A percentile compares a stretch with the other conserved stretches of the same genome.
phyloP scores from a whole-genome alignment of 2,797 vertebrate species.

The Picus viridis region DNA sequence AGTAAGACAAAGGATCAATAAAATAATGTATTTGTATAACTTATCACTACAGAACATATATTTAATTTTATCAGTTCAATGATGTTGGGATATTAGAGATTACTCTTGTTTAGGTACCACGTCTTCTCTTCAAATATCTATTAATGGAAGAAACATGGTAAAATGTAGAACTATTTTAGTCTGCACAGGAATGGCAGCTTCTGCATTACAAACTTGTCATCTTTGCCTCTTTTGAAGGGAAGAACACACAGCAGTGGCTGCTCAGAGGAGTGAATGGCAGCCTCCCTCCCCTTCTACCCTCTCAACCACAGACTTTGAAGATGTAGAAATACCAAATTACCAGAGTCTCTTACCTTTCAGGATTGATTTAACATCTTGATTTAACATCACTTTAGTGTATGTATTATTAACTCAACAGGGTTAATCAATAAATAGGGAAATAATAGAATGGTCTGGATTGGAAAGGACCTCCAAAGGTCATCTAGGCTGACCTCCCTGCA shows the following conservation, averaged over 20 bases:
- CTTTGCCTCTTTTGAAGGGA: neutral
- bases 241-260: neutral
- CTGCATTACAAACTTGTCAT: neutral
- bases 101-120: constrained; percentile 25
- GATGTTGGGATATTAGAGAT: neutral
- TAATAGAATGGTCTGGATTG: no score
- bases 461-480: no score
- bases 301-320: neutral
- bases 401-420: neutral
- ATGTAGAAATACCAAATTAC: neutral
- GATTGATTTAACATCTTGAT: neutral
- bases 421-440: neutral
- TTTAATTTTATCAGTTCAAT: constrained; percentile 41
- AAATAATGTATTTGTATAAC: constrained; percentile 19
- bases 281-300: neutral
- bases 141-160: constrained; percentile 9
- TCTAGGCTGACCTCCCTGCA: no score
- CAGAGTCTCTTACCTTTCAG: neutral
- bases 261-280: neutral
- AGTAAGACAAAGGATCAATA: neutral
- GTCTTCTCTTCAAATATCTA: constrained; percentile 34
- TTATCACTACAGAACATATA: neutral
- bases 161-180: neutral
- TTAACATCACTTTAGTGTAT: neutral
- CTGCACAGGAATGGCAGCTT: neutral